Evolutionary conservation across 2,888 invertebrate genomes (phyloP).

Genomic region (Drosophila bunnanda): DNA sequence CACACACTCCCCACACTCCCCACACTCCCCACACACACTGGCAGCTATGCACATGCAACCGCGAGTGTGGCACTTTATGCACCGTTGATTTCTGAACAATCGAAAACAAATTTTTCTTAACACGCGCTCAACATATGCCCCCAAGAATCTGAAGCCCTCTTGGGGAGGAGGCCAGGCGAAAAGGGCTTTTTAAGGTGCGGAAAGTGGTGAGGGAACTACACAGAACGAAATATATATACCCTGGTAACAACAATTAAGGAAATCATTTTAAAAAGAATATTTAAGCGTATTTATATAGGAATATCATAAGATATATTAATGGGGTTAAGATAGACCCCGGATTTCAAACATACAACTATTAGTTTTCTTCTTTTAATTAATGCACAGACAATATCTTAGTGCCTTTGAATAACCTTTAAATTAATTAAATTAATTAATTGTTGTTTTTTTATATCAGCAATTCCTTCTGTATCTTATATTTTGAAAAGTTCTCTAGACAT

Average conservation of each 20-base stretch:
- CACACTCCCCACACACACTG: constrained; percentile 13
- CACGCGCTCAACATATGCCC: constrained; percentile 43
- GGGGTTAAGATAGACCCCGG: accelerated
- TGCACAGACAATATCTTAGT: neutral
- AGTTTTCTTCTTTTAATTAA: neutral
- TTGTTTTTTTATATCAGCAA: neutral
- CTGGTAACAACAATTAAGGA: neutral
- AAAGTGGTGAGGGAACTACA: constrained; percentile 12
- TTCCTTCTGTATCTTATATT: neutral
- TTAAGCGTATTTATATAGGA: neutral
- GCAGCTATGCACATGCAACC: constrained; percentile 41
- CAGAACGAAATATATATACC: constrained; percentile 11
- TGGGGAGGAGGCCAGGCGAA: constrained; percentile 30
- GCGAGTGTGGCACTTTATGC: constrained; percentile 77
- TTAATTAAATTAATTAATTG: neutral
- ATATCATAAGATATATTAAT: too few species aligned
- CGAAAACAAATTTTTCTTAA: constrained; percentile 59
- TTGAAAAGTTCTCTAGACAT: neutral
- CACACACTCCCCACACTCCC: constrained; percentile 22
- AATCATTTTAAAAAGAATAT: neutral
- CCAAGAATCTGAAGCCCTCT: constrained; percentile 47
- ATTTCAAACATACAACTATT: neutral
- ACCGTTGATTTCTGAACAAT: constrained; percentile 71
- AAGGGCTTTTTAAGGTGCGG: constrained; percentile 45
- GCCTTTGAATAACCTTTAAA: neutral